phyloP scores from a whole-genome alignment of 2,888 invertebrate genomes.

The Gymnoscelis rufifasciata region DNA sequence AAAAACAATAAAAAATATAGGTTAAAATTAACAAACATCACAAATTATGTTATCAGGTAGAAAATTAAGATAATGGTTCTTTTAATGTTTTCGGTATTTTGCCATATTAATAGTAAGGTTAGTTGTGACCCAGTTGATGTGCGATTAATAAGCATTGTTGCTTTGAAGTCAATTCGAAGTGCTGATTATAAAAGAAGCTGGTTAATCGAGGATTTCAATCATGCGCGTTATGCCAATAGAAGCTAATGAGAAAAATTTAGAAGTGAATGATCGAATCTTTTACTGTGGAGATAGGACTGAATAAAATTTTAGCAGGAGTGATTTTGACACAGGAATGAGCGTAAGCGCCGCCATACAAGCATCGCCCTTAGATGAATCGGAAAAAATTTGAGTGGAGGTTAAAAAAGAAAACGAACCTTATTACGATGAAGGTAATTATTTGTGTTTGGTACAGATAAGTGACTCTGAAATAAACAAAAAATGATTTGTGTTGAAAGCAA shows the following conservation, averaged over 20 bases:
- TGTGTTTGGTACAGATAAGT: constrained; percentile 92
- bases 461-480: constrained; percentile 89
- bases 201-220: constrained; percentile 27
- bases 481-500: constrained; percentile 77
- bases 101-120: neutral
- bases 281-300: no score
- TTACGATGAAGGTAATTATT: constrained; percentile 89
- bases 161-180: constrained; percentile 19
- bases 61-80: neutral
- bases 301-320: neutral
- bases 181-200: constrained; percentile 19
- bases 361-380: constrained; percentile 48
- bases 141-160: constrained; percentile 7
- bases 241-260: constrained; percentile 28
- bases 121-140: neutral
- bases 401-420: constrained; percentile 83
- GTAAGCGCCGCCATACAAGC: constrained; percentile 40
- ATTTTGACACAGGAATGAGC: constrained; percentile 29
- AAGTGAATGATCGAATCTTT: constrained; percentile 2
- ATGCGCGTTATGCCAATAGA: constrained; percentile 38
- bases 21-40: no score
- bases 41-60: no score
- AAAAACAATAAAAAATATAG: no score
- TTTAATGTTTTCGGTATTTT: neutral
- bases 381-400: constrained; percentile 63